Evolutionary conservation across 2,113 vertebrate genomes (phyloP).

Genomic region (Apteryx owenii): DNA sequence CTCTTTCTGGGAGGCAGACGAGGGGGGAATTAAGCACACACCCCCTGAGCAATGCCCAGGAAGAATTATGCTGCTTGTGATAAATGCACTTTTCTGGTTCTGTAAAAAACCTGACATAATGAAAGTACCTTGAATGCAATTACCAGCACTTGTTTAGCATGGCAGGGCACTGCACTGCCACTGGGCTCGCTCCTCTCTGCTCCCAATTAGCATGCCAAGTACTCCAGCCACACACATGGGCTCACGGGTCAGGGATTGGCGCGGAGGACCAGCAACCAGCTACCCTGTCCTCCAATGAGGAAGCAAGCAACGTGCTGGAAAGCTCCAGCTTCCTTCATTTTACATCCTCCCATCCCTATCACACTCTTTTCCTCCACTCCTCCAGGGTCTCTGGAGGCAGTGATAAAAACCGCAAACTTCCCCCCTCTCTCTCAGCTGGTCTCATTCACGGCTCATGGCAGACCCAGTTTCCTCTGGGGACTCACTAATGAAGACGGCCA

Average conservation of each 20-base stretch:
- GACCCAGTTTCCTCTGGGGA: slow-evolving; percentile 78
- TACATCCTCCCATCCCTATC: slow-evolving; percentile 69
- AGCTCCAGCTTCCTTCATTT: slow-evolving; percentile 73
- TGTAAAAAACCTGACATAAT: slow-evolving; percentile 78
- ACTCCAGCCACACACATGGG: slow-evolving; percentile 77
- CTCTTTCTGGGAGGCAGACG: slow-evolving; percentile 3
- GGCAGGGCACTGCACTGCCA: slow-evolving; percentile 71
- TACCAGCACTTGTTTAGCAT: slow-evolving; percentile 74
- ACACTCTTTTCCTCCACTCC: slow-evolving; percentile 60
- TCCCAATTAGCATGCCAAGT: slow-evolving; percentile 84
- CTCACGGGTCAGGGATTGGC: slow-evolving; percentile 75
- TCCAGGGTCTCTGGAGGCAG: slow-evolving; percentile 67
- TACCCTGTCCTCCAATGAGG: slow-evolving; percentile 67
- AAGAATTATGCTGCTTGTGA: slow-evolving; percentile 50
- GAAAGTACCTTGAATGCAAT: slow-evolving; percentile 76
- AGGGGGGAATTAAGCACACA: slow-evolving; percentile 35
- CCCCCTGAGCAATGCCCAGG: background rate
- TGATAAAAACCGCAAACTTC: slow-evolving; percentile 69
- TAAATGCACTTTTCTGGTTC: slow-evolving; percentile 75
- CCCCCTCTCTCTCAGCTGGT: slow-evolving; percentile 77
- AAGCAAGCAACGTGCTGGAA: slow-evolving; percentile 44
- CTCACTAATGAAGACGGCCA: slow-evolving; percentile 85
- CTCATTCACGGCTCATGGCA: slow-evolving; percentile 78
- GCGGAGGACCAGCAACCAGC: slow-evolving; percentile 70
- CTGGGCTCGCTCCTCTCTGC: slow-evolving; percentile 74